Percentiles rank a stretch among this genome's conserved stretches.
Evolutionary conservation across 2,113 vertebrate species (phyloP).

Genomic region (Malurus melanocephalus): DNA sequence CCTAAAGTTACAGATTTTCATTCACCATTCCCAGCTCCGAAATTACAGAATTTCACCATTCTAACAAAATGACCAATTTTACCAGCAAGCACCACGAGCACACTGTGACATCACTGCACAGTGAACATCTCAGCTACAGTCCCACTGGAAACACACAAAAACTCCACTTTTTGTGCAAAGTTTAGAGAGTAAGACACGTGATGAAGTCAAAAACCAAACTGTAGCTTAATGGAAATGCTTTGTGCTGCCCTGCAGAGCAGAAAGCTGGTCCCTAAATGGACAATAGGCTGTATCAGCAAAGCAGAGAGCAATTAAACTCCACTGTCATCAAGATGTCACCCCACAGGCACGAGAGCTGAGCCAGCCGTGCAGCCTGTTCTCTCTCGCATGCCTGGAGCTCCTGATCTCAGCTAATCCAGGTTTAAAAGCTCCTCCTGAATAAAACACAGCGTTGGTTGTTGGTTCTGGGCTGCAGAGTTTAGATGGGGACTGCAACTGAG

Average conservation of each 20-base stretch:
- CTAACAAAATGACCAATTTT: background rate
- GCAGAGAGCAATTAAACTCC: slow-evolving; percentile 30
- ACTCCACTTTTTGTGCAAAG: background rate
- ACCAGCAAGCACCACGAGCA: background rate
- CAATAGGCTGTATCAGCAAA: slow-evolving; percentile 35
- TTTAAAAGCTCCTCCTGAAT: background rate
- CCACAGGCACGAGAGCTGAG: slow-evolving; percentile 40
- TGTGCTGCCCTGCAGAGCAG: background rate
- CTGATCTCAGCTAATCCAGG: slow-evolving; percentile 10
- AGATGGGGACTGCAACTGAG: rapidly evolving
- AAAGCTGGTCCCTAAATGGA: background rate
- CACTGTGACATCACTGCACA: background rate
- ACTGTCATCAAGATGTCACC: slow-evolving; percentile 46
- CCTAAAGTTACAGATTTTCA: background rate
- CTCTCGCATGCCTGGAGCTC: slow-evolving; percentile 14
- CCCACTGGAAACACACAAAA: background rate
- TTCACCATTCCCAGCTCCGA: background rate
- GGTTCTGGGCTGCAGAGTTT: background rate
- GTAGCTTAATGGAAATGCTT: background rate
- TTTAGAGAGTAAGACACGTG: background rate
- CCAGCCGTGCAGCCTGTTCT: background rate
- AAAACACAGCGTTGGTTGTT: rapidly evolving
- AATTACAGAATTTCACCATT: background rate
- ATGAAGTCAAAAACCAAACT: background rate
- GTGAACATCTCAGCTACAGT: rapidly evolving